Evolutionary conservation across 1,140 invertebrate genomes (phyloP).

Genomic region (Drosophila suzukii): DNA sequence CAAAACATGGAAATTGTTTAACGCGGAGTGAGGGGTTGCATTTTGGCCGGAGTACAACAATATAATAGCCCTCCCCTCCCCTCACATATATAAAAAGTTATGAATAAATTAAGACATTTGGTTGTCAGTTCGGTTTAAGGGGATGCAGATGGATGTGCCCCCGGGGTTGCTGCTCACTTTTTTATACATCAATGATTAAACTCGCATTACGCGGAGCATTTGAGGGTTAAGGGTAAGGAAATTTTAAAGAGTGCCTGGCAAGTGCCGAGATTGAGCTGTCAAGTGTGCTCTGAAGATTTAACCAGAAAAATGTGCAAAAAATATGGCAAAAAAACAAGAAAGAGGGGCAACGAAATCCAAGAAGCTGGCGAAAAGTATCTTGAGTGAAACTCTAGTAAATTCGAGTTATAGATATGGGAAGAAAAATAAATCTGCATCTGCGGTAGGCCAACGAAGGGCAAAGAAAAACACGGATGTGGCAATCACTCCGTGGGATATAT

Average conservation of each 20-base stretch:
- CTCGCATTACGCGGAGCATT: slow-evolving; percentile 59
- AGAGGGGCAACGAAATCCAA: slow-evolving; percentile 1
- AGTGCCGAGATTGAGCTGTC: slow-evolving; percentile 55
- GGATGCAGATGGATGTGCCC: slow-evolving; percentile 7
- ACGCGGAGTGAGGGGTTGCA: slow-evolving; percentile 27
- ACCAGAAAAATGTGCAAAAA: slow-evolving; percentile 41
- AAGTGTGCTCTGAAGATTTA: slow-evolving; percentile 43
- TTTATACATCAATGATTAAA: slow-evolving; percentile 64
- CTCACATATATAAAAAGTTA: slow-evolving; percentile 69
- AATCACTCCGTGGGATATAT: slow-evolving; percentile 60
- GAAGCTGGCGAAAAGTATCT: slow-evolving; percentile 11
- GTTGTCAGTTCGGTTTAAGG: slow-evolving; percentile 40
- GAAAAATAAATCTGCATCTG: slow-evolving; percentile 27
- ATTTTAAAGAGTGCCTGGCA: slow-evolving; percentile 30
- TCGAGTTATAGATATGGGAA: slow-evolving; percentile 24
- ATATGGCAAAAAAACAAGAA: slow-evolving; percentile 7
- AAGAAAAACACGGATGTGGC: slow-evolving; percentile 79
- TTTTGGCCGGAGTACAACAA: slow-evolving; percentile 21
- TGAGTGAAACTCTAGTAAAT: slow-evolving; percentile 46
- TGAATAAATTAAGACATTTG: slow-evolving; percentile 82
- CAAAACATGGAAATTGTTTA: slow-evolving; percentile 78
- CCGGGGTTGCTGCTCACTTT: slow-evolving; percentile 60
- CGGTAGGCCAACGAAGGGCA: slow-evolving; percentile 56
- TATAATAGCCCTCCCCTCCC: slow-evolving; percentile 6
- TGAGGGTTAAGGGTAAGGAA: neutral